Base-by-base conservation (phyloP, 2,888 invertebrate species). In the Dicycla oo region DNA sequence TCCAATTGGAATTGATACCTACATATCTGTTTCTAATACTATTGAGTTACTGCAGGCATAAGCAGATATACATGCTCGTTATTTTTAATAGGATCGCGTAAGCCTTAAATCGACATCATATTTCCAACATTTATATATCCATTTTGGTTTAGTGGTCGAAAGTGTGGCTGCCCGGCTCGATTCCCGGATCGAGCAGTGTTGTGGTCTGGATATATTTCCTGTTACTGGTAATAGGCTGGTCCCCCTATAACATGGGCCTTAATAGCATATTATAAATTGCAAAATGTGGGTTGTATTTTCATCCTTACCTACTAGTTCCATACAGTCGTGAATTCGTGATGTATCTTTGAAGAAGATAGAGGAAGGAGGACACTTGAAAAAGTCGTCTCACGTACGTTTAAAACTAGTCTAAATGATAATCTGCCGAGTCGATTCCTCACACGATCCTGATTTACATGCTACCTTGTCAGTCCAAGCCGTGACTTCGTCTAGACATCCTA, bases 401-500 rank as follows among this genome's bases (percentile, higher is more conserved):
- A 69, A 75, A 73, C 67, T 72, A 80, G 80, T 83, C 83, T 75
- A 78, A 81, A 78, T 77, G 74, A 78, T 84, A 85, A 84, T 84
- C 54, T 34, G 11, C 13, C 30, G 8, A 38, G 54, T 49, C 54
- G 69, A 86, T 79, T 81, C 81, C 61, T 70, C 34, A 71, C 84
- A 83, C 79, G 84, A 69, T 73, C 49, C 53, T 62, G 71, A 84
- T 84, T 83, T 81, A 77, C 81, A 86, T 77, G 71, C 62, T 58
- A 75, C 63, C 63, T 66, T 66, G 73, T 76, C 45, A 23, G 65
- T 34, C 57, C 64, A 63, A 64, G 26, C 69, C 75, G 69, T 75
- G 81, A 77, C 81, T 81, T 56, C 23, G 86, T 83, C 86, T 84
- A 84, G 84, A 83, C 84, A 3, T 57, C 15, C 71, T 75, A 84